A percentile compares a stretch with the other conserved stretches of the same genome.
These are phyloP conservation scores for Oncorhynchus clarkii DNA, from an alignment of 2,113 vertebrate species.

Conservation along the genomic window DNA sequence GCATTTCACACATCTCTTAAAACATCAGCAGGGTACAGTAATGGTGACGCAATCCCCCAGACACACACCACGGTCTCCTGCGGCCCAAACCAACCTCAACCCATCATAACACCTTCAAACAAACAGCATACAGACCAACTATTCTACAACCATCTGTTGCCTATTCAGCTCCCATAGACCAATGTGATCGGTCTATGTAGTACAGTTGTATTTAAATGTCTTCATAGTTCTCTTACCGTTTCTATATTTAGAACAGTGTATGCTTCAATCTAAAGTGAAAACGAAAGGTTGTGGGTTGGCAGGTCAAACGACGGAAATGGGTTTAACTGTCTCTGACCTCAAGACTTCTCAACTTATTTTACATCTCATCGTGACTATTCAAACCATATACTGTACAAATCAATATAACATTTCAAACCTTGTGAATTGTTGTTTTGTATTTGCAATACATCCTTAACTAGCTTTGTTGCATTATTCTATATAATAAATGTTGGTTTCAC, in stretches of 20 bases:
- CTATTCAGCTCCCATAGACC: conserved; percentile 9
- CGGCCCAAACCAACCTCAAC: conserved; percentile 54
- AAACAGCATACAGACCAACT: conserved; percentile 32
- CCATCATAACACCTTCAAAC: conserved; percentile 62
- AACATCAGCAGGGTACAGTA: conserved; percentile 31
- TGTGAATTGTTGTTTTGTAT: too few relatives aligned
- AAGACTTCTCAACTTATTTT: neutral
- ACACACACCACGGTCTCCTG: conserved; percentile 37
- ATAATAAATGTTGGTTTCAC: too few relatives aligned
- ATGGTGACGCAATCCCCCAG: conserved; percentile 61
- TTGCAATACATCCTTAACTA: too few relatives aligned
- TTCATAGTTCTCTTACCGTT: neutral
- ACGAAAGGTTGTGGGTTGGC: conserved; percentile 7
- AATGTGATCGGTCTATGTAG: neutral
- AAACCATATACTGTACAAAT: too few relatives aligned
- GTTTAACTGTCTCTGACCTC: conserved; percentile 41
- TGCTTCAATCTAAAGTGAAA: conserved; percentile 22
- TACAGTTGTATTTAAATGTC: neutral
- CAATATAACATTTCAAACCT: too few relatives aligned
- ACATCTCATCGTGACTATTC: too few relatives aligned
- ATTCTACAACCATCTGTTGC: conserved; percentile 48
- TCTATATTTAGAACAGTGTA: neutral
- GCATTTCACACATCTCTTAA: conserved; percentile 36
- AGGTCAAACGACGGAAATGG: conserved; percentile 40
- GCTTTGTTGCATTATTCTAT: too few relatives aligned